Base-by-base conservation (phyloP, 2,888 invertebrate species). In the Agrilus cyanescens region DNA sequence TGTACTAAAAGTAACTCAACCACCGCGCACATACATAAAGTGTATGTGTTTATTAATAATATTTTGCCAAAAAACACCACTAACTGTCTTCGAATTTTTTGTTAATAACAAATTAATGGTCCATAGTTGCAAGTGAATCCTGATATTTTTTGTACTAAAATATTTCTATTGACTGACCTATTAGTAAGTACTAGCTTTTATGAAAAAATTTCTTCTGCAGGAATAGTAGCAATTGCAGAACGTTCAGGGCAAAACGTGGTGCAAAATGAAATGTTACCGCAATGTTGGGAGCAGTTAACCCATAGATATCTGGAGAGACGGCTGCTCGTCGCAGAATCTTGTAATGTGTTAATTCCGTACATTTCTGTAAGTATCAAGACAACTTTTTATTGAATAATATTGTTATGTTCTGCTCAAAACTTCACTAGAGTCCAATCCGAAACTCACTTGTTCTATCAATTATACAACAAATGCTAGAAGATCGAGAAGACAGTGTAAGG, bases 211-310 rank as follows among this genome's bases (percentile, higher is more conserved):
- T 33, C 25, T 7, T 47, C 8, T 25, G 4, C 46, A 71, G 72
- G 71, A 42, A 62, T 73, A 38, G 56, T 69, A 20, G 62, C 62
- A 10, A 67, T 72, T 46, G 69, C 70, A 6, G 68, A 67, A 54
- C 61, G 65, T 38, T 67, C 69, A 20, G 67, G 66, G n/a, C 64
- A 63, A 31, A 65, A 68, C 14, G 57, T 76, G 39, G 72, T 80
- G n/a, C 75, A 78, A 56, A 74, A 75, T 46, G 81, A 82, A 61
- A 69, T 83, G 41, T 62, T 83, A 36, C 80, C 81, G 0, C 75
- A 80, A 50, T 80, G 81, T 58, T 83, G 82, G 82, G 80, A 82
- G 56, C 80, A 81, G 64, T 73, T 82, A 50, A 75, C 71, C 40
- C 77, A 82, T 57, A 79, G 79, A 53, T 75, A 80, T 60, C 63